Evolutionary conservation across 2,888 invertebrate species (phyloP), one percentile per base, ranked within the genome.

Genomic region (Timema cristinae): DNA sequence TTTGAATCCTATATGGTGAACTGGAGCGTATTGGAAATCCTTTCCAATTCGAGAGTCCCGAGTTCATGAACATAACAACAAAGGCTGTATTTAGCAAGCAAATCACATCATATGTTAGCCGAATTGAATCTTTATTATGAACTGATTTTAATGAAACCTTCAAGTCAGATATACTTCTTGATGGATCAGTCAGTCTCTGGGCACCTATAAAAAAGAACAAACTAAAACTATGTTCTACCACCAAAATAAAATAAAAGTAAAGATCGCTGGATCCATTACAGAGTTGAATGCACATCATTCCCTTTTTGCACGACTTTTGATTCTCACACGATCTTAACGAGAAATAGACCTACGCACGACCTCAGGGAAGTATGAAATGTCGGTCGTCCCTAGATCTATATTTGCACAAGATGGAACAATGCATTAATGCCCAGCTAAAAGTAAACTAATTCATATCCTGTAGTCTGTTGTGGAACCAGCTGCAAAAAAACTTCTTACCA

Each of bases 311-410:
- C n/a, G 15, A 59, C 59, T 59, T 59, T n/a, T 59, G 59, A n/a
- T 59, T n/a, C n/a, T 59, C 2, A n/a, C n/a, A 59, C 13, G 59
- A 59, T 13, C 59, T 8, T 6, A 59, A 7, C 9, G 59, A 59
- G 59, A 59, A 59, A 0, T 59, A 16, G 59, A 59, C n/a, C n/a
- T 59, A 59, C 15, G 5, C n/a, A 59, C 59, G 32, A 59, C n/a
- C 59, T n/a, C n/a, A 59, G 13, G 59, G 13, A 59, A 59, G 59
- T 59, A n/a, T 13, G 59, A 59, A 0, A 59, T 59, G 59, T 59
- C 59, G 6, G 59, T 6, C n/a, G 59, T 59, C 0, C 15, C 59
- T 0, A 13, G 59, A 59, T 59, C 59, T n/a, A 59, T n/a, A n/a
- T 59, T n/a, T 59, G 10, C n/a, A 13, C 59, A 16, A 0, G 59